Evolutionary conservation across 2,797 vertebrate species (phyloP).

Genomic region (Acanthiza pusilla): DNA sequence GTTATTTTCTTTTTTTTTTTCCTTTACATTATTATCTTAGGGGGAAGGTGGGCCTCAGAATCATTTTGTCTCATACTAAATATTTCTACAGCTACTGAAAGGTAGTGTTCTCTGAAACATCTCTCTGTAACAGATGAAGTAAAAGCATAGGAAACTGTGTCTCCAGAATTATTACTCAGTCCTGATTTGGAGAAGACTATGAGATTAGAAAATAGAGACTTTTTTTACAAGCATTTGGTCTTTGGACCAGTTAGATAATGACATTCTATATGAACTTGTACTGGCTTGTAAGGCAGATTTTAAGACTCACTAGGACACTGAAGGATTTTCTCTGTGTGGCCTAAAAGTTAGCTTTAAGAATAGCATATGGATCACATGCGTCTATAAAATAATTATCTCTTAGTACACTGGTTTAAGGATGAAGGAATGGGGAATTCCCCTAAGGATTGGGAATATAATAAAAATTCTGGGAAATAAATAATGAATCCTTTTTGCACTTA

Average conservation of each 20-base stretch:
- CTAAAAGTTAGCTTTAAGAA: not conserved
- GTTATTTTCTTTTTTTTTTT: not conserved
- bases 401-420: not conserved
- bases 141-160: not conserved
- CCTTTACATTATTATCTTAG: not conserved
- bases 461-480: not conserved
- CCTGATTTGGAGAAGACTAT: not conserved
- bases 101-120: not conserved
- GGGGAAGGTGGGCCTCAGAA: not conserved
- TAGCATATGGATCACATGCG: not conserved
- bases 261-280: not conserved
- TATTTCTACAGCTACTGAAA: not conserved
- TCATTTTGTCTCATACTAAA: not conserved
- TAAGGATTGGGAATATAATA: not conserved
- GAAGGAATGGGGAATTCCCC: no score
- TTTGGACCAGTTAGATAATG: not conserved
- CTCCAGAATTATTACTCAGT: not conserved
- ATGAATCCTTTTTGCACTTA: not conserved
- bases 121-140: not conserved
- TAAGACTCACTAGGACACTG: not conserved
- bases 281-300: not conserved
- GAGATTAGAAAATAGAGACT: rapidly evolving
- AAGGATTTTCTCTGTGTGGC: not conserved
- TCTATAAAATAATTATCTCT: not conserved
- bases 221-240: not conserved